These are phyloP conservation scores for Ellobium chinense DNA, from an alignment of 2,888 invertebrate genomes.

Conservation along the genomic window DNA sequence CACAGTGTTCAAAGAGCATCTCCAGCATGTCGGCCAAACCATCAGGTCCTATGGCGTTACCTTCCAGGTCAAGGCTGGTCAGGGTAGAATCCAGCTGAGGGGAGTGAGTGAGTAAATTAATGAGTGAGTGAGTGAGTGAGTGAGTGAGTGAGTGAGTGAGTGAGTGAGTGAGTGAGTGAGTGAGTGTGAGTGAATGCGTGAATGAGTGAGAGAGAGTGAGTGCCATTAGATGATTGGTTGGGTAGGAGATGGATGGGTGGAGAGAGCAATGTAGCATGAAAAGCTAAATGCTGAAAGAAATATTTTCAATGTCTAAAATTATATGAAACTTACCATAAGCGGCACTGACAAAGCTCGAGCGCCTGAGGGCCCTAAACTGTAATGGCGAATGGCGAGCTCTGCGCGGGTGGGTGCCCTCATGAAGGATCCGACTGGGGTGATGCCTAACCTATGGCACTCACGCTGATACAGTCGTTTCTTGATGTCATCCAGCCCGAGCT, in stretches of 20 bases:
- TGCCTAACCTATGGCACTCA: slow-evolving; percentile 59
- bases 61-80: slow-evolving; percentile 62
- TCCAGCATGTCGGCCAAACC: slow-evolving; percentile 60
- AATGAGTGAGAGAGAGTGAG: too few relatives aligned
- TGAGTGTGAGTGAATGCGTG: too few relatives aligned
- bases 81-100: slow-evolving; percentile 60
- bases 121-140: too few relatives aligned
- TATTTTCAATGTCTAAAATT: too few relatives aligned
- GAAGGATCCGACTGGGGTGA: slow-evolving; percentile 67
- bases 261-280: too few relatives aligned
- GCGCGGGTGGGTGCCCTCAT: slow-evolving; percentile 54
- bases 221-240: too few relatives aligned
- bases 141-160: too few relatives aligned
- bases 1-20: slow-evolving; percentile 58
- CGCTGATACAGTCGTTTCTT: slow-evolving; percentile 62
- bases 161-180: too few relatives aligned
- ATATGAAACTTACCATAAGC: slow-evolving; percentile 60
- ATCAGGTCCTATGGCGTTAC: slow-evolving; percentile 61
- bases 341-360: slow-evolving; percentile 66
- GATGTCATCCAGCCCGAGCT: slow-evolving; percentile 60
- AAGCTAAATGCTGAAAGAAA: too few relatives aligned
- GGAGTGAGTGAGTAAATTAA: not conserved
- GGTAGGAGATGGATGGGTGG: too few relatives aligned
- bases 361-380: slow-evolving; percentile 61
- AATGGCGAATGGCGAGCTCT: slow-evolving; percentile 47